Conservation (phyloP, 2,113 vertebrate genomes). For the Brachyistius frenatus region DNA sequence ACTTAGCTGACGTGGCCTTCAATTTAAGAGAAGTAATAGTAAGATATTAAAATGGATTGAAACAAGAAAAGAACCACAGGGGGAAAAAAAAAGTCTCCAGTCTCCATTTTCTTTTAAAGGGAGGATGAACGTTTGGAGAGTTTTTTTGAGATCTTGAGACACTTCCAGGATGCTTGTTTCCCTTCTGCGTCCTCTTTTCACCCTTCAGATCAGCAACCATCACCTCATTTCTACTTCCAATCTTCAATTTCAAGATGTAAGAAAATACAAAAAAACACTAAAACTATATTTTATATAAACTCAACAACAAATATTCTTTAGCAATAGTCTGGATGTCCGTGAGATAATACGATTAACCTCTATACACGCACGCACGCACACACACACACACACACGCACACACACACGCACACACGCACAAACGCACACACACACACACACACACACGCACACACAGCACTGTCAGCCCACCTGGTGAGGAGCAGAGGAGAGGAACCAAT, state of each 20-base stretch:
- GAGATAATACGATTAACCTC: conserved; percentile 54
- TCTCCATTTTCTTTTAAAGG: no score
- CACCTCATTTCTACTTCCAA: not conserved
- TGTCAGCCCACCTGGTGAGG: conserved; percentile 43
- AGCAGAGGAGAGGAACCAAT: conserved; percentile 59
- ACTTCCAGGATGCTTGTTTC: not conserved
- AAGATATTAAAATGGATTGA: no score
- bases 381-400: conserved; percentile 22
- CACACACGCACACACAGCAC: conserved; percentile 11
- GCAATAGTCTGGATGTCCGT: conserved; percentile 16
- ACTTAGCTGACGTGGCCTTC: no score
- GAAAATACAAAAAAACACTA: not conserved
- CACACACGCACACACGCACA: conserved; percentile 35
- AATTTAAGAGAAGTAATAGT: no score
- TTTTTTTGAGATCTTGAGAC: not conserved
- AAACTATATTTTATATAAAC: not conserved
- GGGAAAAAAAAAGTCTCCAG: no score
- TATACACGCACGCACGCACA: conserved; percentile 17
- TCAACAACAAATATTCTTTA: conserved; percentile 19
- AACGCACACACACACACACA: conserved; percentile 42
- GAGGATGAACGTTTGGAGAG: no score
- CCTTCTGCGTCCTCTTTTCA: not conserved
- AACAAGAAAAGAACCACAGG: no score
- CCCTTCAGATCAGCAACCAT: not conserved
- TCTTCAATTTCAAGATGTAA: no score